These are phyloP conservation scores for Monarcha castaneiventris DNA, from an alignment of 2,113 vertebrate species.

Conservation along the genomic window DNA sequence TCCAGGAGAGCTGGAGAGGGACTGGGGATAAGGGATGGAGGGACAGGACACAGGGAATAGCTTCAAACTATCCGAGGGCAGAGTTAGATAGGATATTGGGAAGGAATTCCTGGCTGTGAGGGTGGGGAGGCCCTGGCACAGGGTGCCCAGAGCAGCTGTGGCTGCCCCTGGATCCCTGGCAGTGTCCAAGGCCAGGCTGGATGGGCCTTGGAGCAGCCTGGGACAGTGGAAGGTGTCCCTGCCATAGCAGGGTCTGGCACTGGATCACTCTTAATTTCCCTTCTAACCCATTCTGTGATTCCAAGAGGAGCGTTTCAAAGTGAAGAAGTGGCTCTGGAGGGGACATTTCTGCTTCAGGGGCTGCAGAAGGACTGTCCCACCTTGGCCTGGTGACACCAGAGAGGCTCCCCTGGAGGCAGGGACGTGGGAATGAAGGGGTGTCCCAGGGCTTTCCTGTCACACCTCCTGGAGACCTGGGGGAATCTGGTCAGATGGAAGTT, in stretches of 20 bases:
- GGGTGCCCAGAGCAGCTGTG: neutral
- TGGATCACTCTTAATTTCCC: neutral
- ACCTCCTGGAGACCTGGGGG: neutral
- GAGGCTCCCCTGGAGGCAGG: neutral
- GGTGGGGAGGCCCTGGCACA: neutral
- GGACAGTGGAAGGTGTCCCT: neutral
- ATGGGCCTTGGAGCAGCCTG: neutral
- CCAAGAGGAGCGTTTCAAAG: neutral
- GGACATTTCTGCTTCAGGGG: neutral
- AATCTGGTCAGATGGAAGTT: too few species aligned
- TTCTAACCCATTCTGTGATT: neutral
- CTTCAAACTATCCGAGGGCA: neutral
- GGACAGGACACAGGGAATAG: neutral
- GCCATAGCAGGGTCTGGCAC: fast-evolving
- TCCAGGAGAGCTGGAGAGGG: neutral
- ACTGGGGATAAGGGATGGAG: neutral
- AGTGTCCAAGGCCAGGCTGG: neutral
- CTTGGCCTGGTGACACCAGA: neutral
- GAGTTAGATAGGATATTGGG: fast-evolving
- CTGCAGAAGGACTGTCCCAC: neutral
- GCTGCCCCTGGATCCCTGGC: neutral
- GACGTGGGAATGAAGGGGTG: fast-evolving
- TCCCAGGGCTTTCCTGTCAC: neutral
- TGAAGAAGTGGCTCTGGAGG: neutral
- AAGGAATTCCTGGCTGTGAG: fast-evolving